Percentiles rank a stretch among this genome's conserved stretches.
Evolutionary conservation across 2,797 vertebrate species (phyloP).

Genomic region (Falco berigora): DNA sequence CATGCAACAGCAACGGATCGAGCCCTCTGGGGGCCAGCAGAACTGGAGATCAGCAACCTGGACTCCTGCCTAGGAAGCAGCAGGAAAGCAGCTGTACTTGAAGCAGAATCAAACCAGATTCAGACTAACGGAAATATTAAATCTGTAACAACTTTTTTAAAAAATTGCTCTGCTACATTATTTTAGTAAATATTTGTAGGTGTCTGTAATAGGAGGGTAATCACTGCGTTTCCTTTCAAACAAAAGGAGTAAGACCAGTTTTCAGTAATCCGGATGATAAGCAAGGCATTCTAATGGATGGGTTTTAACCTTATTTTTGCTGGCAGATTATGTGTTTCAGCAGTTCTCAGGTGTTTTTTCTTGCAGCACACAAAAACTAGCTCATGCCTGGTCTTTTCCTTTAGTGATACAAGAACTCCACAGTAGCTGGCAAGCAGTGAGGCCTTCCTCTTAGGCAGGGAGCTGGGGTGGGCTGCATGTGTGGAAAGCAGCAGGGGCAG

Average conservation of each 20-base stretch:
- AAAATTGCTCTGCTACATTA: neutral
- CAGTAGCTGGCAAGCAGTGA: neutral
- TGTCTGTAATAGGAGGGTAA: neutral
- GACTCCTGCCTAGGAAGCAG: constrained; percentile 34
- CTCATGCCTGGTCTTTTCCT: neutral
- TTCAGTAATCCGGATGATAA: neutral
- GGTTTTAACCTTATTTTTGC: constrained; percentile 22
- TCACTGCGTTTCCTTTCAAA: constrained; percentile 13
- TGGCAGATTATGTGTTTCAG: neutral
- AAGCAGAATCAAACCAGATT: neutral
- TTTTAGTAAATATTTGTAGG: constrained; percentile 56
- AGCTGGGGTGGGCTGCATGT: neutral
- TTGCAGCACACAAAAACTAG: neutral
- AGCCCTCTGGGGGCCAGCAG: neutral
- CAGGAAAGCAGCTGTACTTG: neutral
- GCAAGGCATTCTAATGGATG: neutral
- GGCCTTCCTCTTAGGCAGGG: neutral
- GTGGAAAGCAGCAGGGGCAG: neutral
- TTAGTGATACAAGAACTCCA: neutral
- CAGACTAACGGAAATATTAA: neutral
- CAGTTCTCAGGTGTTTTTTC: neutral
- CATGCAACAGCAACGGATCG: neutral
- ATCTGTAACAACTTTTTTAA: neutral
- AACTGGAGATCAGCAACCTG: constrained; percentile 19
- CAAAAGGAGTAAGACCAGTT: neutral